These are phyloP conservation scores for Dysidea cf. avara DNA, from an alignment of 37 sponge, comb jelly and placozoan genomes.

Conservation along the genomic window DNA sequence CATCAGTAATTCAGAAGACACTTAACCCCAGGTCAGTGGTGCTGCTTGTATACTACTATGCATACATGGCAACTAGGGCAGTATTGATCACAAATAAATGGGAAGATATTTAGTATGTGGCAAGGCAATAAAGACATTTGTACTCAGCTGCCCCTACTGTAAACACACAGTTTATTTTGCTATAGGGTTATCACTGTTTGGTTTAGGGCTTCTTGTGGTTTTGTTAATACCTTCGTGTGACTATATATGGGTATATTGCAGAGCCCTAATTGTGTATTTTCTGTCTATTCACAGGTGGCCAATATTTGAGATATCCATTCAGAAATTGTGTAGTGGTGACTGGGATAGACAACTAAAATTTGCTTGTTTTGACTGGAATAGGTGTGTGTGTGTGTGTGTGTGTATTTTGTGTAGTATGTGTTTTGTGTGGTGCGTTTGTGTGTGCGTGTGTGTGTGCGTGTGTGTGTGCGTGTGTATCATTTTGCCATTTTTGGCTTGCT, in stretches of 20 bases:
- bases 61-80: too few species aligned
- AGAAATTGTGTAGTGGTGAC: slow-evolving; percentile 88
- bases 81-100: too few species aligned
- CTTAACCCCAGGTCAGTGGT: slow-evolving; percentile 68
- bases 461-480: neutral
- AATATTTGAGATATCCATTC: slow-evolving; percentile 49
- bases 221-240: too few species aligned
- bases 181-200: too few species aligned
- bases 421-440: neutral
- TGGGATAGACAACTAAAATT: slow-evolving; percentile 74
- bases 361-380: slow-evolving; percentile 90
- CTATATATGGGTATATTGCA: too few species aligned
- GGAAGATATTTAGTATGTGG: too few species aligned
- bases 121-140: too few species aligned
- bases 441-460: neutral
- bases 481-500: neutral
- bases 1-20: slow-evolving; percentile 73
- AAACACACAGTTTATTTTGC: too few species aligned
- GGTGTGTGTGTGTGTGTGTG: slow-evolving; percentile 12
- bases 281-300: slow-evolving; percentile 66
- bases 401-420: neutral
- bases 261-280: too few species aligned
- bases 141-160: too few species aligned
- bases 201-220: too few species aligned
- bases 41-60: neutral